These are phyloP conservation scores for Rhyzopertha dominica DNA, from an alignment of 1,140 invertebrate genomes.

Conservation along the genomic window DNA sequence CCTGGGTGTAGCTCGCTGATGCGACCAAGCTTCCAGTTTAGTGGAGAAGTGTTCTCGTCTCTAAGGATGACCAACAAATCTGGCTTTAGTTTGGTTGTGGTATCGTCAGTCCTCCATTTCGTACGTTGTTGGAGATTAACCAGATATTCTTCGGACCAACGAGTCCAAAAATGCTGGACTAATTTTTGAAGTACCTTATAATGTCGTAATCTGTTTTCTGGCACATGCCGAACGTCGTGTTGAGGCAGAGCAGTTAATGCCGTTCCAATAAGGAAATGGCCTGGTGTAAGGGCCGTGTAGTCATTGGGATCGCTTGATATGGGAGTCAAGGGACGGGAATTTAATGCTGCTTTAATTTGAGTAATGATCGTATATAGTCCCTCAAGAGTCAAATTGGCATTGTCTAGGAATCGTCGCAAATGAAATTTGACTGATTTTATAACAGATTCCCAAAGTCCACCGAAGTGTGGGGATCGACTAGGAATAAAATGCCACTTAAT, in stretches of 20 bases:
- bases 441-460: slow-evolving; percentile 19
- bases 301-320: slow-evolving; percentile 21
- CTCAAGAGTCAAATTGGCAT: neutral
- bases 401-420: slow-evolving; percentile 14
- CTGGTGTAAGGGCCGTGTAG: slow-evolving; percentile 19
- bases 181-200: slow-evolving; percentile 2
- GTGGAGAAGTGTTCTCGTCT: too few relatives aligned
- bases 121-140: slow-evolving; percentile 16
- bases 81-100: too few relatives aligned
- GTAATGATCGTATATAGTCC: slow-evolving; percentile 18
- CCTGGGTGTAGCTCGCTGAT: too few relatives aligned
- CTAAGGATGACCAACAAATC: too few relatives aligned
- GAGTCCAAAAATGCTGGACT: slow-evolving; percentile 14
- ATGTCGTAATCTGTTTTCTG: neutral
- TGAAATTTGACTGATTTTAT: slow-evolving; percentile 19
- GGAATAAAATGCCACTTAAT: slow-evolving; percentile 30
- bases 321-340: slow-evolving; percentile 22
- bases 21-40: too few relatives aligned
- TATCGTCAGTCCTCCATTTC: too few relatives aligned
- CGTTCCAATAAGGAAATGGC: slow-evolving; percentile 35
- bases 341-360: slow-evolving; percentile 18
- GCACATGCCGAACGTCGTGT: neutral
- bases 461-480: slow-evolving; percentile 15
- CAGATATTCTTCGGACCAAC: slow-evolving; percentile 18
- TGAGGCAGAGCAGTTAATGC: slow-evolving; percentile 22